Evolutionary conservation across 2,797 vertebrate species (phyloP).

Genomic region (Argentina silus): DNA sequence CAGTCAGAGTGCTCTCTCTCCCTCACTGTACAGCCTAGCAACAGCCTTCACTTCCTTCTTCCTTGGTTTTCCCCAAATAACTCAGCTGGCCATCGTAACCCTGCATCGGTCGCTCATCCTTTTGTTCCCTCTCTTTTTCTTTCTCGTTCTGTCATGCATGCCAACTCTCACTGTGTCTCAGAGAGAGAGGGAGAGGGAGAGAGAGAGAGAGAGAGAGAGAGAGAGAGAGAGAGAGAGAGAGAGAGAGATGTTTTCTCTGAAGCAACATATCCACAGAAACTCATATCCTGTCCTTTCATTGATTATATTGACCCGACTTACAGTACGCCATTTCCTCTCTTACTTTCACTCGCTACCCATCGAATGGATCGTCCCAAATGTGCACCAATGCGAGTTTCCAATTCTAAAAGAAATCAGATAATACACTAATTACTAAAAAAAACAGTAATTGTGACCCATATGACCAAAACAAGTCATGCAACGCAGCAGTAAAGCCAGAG

Average conservation of each 20-base stretch:
- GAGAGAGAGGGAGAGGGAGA: neutral
- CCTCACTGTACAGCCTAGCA: constrained; percentile 50
- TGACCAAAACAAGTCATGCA: neutral
- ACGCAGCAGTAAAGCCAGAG: neutral
- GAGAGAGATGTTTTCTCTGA: constrained; percentile 58
- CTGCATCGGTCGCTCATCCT: constrained; percentile 69
- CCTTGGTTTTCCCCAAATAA: constrained; percentile 74
- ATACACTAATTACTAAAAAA: neutral
- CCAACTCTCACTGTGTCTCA: constrained; percentile 64
- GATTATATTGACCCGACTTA: constrained; percentile 56
- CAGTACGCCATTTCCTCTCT: constrained; percentile 58
- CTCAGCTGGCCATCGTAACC: constrained; percentile 70
- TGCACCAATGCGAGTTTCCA: too few species aligned
- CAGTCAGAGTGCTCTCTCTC: constrained; percentile 62
- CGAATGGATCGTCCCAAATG: too few species aligned
- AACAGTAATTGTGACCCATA: neutral
- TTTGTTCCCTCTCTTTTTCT: constrained; percentile 66
- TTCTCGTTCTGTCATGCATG: constrained; percentile 69
- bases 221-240: constrained; percentile 31
- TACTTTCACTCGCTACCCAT: neutral
- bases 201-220: constrained; percentile 61
- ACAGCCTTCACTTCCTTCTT: constrained; percentile 60
- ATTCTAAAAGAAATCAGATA: neutral
- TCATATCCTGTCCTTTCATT: constrained; percentile 57
- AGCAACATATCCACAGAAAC: constrained; percentile 50